Percentiles rank a stretch among this genome's conserved stretches.
Conservation (phyloP, 2,797 vertebrate genomes). For the Siniperca obscura region DNA sequence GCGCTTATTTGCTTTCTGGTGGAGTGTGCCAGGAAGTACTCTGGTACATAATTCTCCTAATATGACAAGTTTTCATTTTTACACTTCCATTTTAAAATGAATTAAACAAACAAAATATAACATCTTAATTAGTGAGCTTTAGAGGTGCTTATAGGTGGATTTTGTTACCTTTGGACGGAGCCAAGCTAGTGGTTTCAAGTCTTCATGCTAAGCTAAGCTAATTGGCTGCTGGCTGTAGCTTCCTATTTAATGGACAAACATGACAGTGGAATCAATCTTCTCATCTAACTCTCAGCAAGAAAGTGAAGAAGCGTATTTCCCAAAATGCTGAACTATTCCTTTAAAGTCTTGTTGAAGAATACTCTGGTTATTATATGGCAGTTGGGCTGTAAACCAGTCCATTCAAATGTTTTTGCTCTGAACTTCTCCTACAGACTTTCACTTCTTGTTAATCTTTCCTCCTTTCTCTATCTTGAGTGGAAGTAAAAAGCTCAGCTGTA, state of each 20-base stretch:
- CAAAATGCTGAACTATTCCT: not conserved
- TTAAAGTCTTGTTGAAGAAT: not conserved
- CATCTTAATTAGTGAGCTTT: too few relatives aligned
- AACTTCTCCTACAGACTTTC: slow-evolving; percentile 52
- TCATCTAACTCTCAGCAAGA: not conserved
- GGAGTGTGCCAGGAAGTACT: too few relatives aligned
- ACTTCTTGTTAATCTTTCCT: slow-evolving; percentile 47
- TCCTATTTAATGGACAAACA: too few relatives aligned
- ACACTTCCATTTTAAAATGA: too few relatives aligned
- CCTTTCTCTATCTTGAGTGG: slow-evolving; percentile 21
- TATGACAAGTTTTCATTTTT: too few relatives aligned
- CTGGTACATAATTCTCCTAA: too few relatives aligned
- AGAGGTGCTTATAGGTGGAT: too few relatives aligned
- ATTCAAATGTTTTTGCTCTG: not conserved
- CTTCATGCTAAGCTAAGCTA: too few relatives aligned
- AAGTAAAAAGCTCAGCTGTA: slow-evolving; percentile 14
- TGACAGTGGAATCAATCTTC: not conserved
- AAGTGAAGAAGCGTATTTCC: not conserved
- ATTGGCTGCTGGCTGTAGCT: too few relatives aligned
- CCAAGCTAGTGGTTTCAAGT: too few relatives aligned
- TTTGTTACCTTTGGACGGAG: too few relatives aligned
- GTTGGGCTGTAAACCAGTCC: not conserved
- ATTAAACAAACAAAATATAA: too few relatives aligned
- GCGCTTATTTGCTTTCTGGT: not conserved
- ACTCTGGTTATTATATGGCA: not conserved